Percentiles rank a stretch among this genome's conserved stretches.
Evolutionary conservation across 2,113 vertebrate genomes (phyloP).

Genomic region (Turnix velox): DNA sequence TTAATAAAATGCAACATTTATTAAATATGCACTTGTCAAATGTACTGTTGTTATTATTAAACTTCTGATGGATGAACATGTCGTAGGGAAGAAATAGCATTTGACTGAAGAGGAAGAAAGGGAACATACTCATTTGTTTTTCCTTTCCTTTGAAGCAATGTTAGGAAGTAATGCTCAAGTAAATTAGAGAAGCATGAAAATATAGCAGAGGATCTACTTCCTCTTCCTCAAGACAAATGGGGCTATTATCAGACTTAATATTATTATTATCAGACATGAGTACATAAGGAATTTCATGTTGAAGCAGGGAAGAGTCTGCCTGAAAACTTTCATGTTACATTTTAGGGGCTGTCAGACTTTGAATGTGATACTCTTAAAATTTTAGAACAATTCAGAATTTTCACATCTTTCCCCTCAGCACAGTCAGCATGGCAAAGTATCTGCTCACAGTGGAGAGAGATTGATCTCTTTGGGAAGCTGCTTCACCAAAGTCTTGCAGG

Average conservation of each 20-base stretch:
- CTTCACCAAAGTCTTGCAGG: background rate
- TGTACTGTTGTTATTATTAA: background rate
- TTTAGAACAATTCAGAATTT: background rate
- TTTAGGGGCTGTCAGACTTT: background rate
- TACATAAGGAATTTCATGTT: background rate
- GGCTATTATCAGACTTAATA: too few relatives aligned
- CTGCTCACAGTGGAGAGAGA: background rate
- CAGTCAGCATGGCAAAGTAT: background rate
- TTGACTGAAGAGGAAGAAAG: background rate
- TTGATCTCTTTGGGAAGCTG: background rate
- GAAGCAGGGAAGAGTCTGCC: background rate
- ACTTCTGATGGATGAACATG: background rate
- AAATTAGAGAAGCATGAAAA: background rate
- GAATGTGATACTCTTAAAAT: background rate
- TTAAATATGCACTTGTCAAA: background rate
- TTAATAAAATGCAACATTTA: background rate
- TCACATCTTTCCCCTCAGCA: background rate
- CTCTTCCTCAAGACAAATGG: background rate
- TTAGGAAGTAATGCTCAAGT: background rate
- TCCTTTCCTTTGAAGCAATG: background rate
- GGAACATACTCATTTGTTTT: background rate
- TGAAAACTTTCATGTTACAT: background rate
- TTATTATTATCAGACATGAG: background rate
- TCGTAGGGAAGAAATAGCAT: background rate
- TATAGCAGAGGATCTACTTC: background rate